These are phyloP conservation scores for Panorpa germanica DNA, from an alignment of 2,888 invertebrate species.

Conservation along the genomic window DNA sequence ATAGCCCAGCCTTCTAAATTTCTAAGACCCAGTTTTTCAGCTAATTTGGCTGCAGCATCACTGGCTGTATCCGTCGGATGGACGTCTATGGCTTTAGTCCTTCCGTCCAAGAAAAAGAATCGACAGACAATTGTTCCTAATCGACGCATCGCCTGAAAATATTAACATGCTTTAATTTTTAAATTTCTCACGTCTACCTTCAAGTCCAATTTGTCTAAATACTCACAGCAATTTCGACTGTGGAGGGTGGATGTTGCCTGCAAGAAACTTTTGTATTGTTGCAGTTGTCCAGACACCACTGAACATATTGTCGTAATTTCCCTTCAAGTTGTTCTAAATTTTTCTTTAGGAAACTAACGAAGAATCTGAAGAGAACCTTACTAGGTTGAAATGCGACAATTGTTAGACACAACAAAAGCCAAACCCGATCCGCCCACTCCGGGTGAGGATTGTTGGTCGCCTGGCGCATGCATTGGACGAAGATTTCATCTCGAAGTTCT, in stretches of 20 bases:
- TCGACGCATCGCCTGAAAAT: constrained; percentile 61
- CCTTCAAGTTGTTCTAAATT: constrained; percentile 43
- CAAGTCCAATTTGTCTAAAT: constrained; percentile 8
- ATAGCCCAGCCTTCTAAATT: constrained; percentile 89
- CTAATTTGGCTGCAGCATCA: constrained; percentile 74
- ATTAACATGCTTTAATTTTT: constrained; percentile 4
- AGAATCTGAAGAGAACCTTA: constrained; percentile 35
- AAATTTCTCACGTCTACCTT: too few species aligned
- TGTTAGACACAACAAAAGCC: constrained; percentile 75
- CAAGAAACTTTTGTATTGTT: constrained; percentile 69
- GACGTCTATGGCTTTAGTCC: constrained; percentile 88
- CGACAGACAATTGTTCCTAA: constrained; percentile 83
- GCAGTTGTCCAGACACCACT: constrained; percentile 88
- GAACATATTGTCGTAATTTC: constrained; percentile 65
- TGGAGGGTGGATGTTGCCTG: constrained; percentile 70
- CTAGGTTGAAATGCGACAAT: constrained; percentile 82
- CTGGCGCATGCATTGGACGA: constrained; percentile 75
- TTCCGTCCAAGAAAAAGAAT: constrained; percentile 87
- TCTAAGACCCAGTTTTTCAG: constrained; percentile 69
- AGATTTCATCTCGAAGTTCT: constrained; percentile 80
- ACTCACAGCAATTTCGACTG: constrained; percentile 80
- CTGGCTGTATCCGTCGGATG: constrained; percentile 88
- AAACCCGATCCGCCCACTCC: constrained; percentile 69
- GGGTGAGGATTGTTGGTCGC: constrained; percentile 74
- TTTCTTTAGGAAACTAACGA: constrained; percentile 54